These are phyloP conservation scores for Alviniconcha marisindica DNA, from an alignment of 1,140 invertebrate species.

Conservation along the genomic window DNA sequence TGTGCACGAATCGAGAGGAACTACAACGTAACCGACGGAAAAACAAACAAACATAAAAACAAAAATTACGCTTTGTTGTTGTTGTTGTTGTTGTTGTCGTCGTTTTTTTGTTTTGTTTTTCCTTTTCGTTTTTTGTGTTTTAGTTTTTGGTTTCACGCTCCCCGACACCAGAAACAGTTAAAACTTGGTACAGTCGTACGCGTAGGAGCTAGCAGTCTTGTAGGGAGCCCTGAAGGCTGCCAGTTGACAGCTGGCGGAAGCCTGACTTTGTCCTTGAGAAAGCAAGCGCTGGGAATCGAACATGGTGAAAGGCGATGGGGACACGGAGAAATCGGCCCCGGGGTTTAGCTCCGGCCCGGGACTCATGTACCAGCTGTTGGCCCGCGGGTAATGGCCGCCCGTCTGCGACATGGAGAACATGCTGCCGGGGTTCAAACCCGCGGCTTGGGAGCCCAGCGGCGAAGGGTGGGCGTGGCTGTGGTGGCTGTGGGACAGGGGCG, in stretches of 20 bases:
- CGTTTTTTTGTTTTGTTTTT: too few relatives aligned
- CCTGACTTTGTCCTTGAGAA: conserved; percentile 56
- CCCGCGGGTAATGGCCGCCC: conserved; percentile 53
- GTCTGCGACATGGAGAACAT: conserved; percentile 63
- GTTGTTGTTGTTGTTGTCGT: too few relatives aligned
- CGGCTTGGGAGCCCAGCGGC: conserved; percentile 35
- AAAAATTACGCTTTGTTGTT: too few relatives aligned
- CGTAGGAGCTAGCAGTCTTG: conserved; percentile 63
- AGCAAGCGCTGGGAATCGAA: conserved; percentile 67
- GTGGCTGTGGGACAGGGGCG: conserved; percentile 59
- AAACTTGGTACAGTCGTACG: conserved; percentile 72
- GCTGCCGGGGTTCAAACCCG: conserved; percentile 34
- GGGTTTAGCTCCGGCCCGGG: conserved; percentile 62
- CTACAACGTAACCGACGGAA: too few relatives aligned
- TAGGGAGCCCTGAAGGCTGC: conserved; percentile 69
- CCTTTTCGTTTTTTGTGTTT: not conserved
- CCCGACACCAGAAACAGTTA: too few relatives aligned
- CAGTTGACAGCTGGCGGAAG: conserved; percentile 67
- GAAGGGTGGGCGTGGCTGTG: conserved; percentile 38
- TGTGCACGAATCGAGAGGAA: too few relatives aligned
- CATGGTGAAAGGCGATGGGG: conserved; percentile 62
- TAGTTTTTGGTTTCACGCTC: too few relatives aligned
- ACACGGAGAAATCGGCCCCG: conserved; percentile 56
- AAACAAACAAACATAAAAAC: too few relatives aligned
- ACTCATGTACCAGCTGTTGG: conserved; percentile 70